Base-by-base conservation (phyloP, 2,888 invertebrate species). In the Acanthosepion pharaonis region DNA sequence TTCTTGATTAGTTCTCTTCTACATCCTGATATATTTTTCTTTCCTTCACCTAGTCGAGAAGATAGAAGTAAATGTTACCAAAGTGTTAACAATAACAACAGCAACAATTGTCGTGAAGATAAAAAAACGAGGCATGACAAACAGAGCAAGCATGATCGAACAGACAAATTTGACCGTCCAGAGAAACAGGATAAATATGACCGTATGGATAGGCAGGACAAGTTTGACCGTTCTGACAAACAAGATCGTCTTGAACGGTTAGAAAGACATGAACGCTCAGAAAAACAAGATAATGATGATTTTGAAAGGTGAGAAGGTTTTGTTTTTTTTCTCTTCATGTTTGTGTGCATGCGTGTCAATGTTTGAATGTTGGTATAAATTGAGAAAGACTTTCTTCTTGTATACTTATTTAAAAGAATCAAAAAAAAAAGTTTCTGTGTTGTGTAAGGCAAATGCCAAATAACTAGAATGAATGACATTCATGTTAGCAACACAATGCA, bases 161-260 rank as follows among this genome's bases (percentile, higher is more conserved):
- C n/a, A n/a, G 93, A 93, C 93, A 93, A 93, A 49, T 93, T 93
- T 93, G 93, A 93, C 48, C 93, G 93, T 53, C 93, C 49, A 53
- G 93, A 93, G 9, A 93, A 93, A 49, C n/a, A 49, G n/a, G 93
- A 93, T 53, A 93, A 93, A 49, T 93, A 53, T 93, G 93, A 93
- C 9, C 93, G 93, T 28, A 48, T 49, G 51, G 93, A 93, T n/a
- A 93, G 53, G 49, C 93, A 49, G 9, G 93, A 93, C n/a, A 93
- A 93, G 28, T 93, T 93, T 93, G 93, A 93, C 28, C 93, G 93
- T 49, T 53, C 49, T 53, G 93, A 93, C 23, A 93, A 93, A 28
- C 25, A 42, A 25, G 93, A 93, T 49, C 49, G n/a, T 0, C 33
- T 53, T 53, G 93, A 93, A 8, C 93, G 93, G 28, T 78, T 33